These are phyloP conservation scores for Dipus sagitta DNA, from an alignment of 2,797 vertebrate species.

Conservation along the genomic window DNA sequence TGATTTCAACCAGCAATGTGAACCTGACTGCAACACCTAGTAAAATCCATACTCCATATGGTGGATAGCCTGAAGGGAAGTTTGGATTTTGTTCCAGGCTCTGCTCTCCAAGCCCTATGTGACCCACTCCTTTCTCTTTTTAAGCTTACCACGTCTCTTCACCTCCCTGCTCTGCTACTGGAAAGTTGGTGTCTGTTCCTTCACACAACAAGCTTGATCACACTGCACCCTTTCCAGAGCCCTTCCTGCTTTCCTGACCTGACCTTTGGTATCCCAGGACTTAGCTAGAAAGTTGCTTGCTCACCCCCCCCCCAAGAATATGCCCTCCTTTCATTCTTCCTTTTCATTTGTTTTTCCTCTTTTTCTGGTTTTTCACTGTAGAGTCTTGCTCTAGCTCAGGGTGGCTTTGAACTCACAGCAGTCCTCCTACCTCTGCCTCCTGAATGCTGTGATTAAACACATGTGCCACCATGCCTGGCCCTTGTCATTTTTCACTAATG, in stretches of 20 bases:
- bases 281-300: background rate
- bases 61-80: background rate
- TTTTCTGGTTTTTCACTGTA: no score
- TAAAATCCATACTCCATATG: no score
- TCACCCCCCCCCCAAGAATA: background rate
- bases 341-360: no score
- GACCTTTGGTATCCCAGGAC: background rate
- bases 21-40: no score
- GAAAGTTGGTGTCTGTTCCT: no score
- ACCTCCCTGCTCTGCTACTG: background rate
- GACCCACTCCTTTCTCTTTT: background rate
- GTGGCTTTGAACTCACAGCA: no score
- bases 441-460: no score
- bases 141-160: background rate
- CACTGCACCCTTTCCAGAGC: background rate
- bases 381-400: no score
- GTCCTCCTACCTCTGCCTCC: no score
- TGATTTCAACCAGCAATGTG: no score
- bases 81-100: background rate
- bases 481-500: background rate
- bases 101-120: background rate
- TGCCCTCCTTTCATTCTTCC: background rate
- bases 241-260: background rate
- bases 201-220: no score
- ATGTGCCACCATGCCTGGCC: no score